Percentiles rank a stretch among this genome's conserved stretches.
Conservation (phyloP, 2,888 invertebrate genomes). For the Synanthedon andrenaeformis region DNA sequence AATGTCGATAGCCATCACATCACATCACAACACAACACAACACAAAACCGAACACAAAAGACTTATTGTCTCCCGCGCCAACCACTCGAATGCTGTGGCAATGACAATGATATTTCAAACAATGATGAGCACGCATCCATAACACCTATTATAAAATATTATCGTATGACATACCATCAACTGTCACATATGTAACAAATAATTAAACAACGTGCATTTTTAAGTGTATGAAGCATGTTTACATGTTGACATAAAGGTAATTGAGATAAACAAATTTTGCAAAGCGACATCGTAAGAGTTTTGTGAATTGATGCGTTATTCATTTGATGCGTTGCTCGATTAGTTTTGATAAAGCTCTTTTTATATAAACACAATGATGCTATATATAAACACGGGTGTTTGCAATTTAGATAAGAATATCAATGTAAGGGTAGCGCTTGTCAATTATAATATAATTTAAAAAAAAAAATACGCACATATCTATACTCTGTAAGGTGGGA, state of each 20-base stretch:
- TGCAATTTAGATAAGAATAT: too few relatives aligned
- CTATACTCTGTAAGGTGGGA: too few relatives aligned
- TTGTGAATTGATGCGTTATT: too few relatives aligned
- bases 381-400: too few relatives aligned
- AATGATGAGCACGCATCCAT: conserved; percentile 13
- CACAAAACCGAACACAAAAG: conserved; percentile 15
- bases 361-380: too few relatives aligned
- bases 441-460: too few relatives aligned
- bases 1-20: neutral
- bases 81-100: conserved; percentile 16
- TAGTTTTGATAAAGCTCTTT: too few relatives aligned
- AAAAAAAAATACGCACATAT: too few relatives aligned
- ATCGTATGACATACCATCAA: conserved; percentile 4
- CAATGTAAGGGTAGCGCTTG: too few relatives aligned
- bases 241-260: neutral
- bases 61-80: conserved; percentile 22
- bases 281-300: too few relatives aligned
- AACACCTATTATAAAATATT: conserved; percentile 8
- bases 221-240: neutral
- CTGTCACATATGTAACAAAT: conserved; percentile 13
- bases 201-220: conserved; percentile 9
- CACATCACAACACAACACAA: neutral
- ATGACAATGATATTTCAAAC: conserved; percentile 24
- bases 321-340: too few relatives aligned
- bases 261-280: too few relatives aligned